Evolutionary conservation across 2,888 invertebrate species (phyloP).

Genomic region (Cyclophora albipunctata): DNA sequence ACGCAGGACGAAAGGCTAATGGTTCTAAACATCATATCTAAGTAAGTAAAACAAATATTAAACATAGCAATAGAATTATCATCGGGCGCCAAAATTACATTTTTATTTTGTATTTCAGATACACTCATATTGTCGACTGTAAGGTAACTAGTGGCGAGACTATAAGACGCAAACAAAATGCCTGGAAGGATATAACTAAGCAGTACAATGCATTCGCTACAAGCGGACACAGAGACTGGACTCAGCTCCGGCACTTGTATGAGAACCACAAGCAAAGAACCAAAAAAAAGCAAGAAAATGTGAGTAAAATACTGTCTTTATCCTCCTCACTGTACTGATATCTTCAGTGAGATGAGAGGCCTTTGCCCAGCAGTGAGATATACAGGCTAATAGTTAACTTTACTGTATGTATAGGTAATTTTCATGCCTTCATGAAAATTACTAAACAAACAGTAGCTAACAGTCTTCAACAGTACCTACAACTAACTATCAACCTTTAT

Average conservation of each 20-base stretch:
- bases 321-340: no score
- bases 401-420: no score
- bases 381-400: no score
- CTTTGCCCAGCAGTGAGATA: no score
- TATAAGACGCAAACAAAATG: neutral
- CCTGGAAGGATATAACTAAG: neutral
- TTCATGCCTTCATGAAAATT: no score
- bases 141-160: neutral
- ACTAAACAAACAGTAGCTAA: no score
- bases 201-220: neutral
- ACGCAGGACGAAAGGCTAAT: neutral
- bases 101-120: neutral
- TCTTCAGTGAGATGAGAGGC: no score
- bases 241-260: neutral
- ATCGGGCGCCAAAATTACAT: neutral
- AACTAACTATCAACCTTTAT: no score
- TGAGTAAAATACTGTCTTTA: no score
- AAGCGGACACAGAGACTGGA: neutral
- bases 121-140: neutral
- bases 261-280: neutral
- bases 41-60: neutral
- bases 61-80: neutral
- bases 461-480: no score
- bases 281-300: neutral
- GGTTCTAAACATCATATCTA: neutral